These are phyloP conservation scores for Solenodon paradoxus DNA, from an alignment of 2,113 vertebrate genomes.

Conservation along the genomic window DNA sequence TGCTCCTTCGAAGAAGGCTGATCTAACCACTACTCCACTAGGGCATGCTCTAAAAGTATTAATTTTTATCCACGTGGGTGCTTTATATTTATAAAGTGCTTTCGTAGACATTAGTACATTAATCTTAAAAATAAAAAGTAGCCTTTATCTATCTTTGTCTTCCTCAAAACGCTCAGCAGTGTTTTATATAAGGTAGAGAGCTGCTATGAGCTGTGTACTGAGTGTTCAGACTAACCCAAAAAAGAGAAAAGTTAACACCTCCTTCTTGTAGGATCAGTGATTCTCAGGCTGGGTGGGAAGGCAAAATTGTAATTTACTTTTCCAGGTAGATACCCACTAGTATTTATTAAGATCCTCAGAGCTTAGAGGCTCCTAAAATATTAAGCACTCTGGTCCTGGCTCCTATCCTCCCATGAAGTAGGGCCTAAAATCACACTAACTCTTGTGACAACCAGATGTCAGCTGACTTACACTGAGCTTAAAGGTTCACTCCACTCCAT, in stretches of 20 bases:
- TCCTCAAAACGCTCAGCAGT: background rate
- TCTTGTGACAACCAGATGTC: background rate
- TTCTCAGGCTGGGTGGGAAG: background rate
- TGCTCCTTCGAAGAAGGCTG: no score
- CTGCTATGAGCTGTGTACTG: background rate
- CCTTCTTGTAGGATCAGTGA: background rate
- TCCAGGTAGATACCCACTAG: background rate
- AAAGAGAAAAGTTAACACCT: background rate
- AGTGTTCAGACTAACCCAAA: background rate
- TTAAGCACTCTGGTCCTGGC: background rate
- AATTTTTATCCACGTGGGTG: background rate
- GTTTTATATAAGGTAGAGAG: background rate
- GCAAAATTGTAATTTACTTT: background rate
- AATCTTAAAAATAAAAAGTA: background rate
- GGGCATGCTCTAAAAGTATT: no score
- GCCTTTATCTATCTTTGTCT: background rate
- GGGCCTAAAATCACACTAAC: background rate
- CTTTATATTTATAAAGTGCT: background rate
- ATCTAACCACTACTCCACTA: no score
- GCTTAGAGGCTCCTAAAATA: background rate
- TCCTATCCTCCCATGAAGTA: background rate
- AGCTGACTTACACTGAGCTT: background rate
- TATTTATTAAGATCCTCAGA: background rate
- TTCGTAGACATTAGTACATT: no score
- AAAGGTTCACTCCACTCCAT: background rate